Base-by-base conservation (phyloP, 2,797 vertebrate genomes). In the Chelmon rostratus region DNA sequence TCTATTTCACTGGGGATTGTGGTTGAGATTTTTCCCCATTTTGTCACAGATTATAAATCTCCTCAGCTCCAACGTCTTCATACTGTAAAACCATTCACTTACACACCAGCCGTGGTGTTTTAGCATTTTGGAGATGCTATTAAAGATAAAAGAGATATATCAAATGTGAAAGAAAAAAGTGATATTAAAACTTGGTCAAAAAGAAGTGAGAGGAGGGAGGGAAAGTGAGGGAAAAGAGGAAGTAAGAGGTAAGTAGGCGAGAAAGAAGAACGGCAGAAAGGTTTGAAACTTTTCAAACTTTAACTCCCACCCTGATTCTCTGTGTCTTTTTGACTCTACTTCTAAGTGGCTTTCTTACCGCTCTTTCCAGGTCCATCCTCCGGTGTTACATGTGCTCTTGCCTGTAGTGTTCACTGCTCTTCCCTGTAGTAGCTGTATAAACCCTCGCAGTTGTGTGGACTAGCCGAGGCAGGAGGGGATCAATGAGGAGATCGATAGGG, bases 401-500 rank as follows among this genome's bases (percentile, higher is more conserved):
- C 46, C 76, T 85, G 86, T 77, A 70, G 78, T 76, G 78, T 85
- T 86, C 85, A 63, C 72, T 73, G 78, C 83, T 89, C 81, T 81
- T 85, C 89, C 76, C 83, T 82, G 77, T 75, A 80, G 87, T 79
- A 64, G 80, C 87, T 79, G 81, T 81, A 88, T 84, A 89, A 92
- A 91, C 85, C 85, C 74, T 79, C 12, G 18, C 72, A 72, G 84
- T 91, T 89, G 91, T 91, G 86, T 88, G 87, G 90, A 86, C 85
- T 50, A 75, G 86, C 85, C 44, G 64, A 88, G 90, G 90, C 81
- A 88, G 88, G 83, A 87, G 86, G 82, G 89, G 91, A 94, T 95
- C 94, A 94, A 94, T 95, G 87, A 86, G 78, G 74, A 86, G 93
- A 95, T 93, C 92, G 82, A 95, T 94, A 87, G 90, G 93, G 91